Conservation (phyloP, 2,797 vertebrate species). For the Neoniphon sammara region DNA sequence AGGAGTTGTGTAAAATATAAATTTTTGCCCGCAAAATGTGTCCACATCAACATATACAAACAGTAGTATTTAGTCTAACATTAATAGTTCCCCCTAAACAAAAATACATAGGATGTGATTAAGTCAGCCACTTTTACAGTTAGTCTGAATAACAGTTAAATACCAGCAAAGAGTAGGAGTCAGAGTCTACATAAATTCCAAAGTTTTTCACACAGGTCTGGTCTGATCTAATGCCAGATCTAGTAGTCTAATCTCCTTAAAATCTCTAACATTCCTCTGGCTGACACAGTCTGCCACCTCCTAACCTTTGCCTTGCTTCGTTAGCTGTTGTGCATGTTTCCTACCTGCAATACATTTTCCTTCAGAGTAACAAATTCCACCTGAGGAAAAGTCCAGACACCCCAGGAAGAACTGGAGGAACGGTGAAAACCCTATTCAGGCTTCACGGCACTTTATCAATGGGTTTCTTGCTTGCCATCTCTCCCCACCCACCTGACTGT, state of each 20-base stretch:
- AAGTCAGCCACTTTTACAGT: neutral
- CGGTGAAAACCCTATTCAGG: conserved; percentile 21
- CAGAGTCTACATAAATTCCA: neutral
- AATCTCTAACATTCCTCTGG: conserved; percentile 26
- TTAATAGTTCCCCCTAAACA: no score
- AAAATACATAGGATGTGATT: neutral
- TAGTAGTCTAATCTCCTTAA: conserved; percentile 30
- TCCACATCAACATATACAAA: no score
- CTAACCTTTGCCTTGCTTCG: neutral
- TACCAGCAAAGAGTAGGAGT: neutral
- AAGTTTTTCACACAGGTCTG: neutral
- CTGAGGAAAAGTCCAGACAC: conserved; percentile 29
- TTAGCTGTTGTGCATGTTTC: neutral
- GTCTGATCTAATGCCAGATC: conserved; percentile 4
- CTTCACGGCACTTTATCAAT: conserved; percentile 40
- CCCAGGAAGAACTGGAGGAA: conserved; percentile 25
- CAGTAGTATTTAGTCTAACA: no score
- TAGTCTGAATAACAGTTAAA: neutral
- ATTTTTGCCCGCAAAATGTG: no score
- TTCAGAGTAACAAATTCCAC: conserved; percentile 29
- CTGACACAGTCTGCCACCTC: neutral
- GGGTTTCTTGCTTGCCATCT: conserved; percentile 32
- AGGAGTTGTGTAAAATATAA: no score
- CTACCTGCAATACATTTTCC: conserved; percentile 79
- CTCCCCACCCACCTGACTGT: conserved; percentile 27